These are phyloP conservation scores for Hymenopus coronatus DNA, from an alignment of 2,888 invertebrate species.

Conservation along the genomic window DNA sequence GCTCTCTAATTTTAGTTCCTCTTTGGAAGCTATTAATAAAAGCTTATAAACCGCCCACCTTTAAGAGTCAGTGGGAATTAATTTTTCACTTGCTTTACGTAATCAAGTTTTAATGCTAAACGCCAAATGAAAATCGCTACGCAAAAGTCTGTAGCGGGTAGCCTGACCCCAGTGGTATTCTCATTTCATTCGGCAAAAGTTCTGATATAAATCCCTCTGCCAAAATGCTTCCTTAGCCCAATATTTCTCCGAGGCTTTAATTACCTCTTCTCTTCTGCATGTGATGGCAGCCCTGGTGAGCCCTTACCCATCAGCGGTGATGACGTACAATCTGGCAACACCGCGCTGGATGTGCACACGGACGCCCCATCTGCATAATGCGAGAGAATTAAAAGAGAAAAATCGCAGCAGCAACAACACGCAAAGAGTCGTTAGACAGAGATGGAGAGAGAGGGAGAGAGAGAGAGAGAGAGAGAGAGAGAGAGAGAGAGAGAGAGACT, in stretches of 20 bases:
- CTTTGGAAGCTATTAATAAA: not conserved
- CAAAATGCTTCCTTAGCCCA: not conserved
- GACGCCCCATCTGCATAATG: constrained; percentile 25
- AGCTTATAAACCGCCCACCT: not conserved
- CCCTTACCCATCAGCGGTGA: constrained; percentile 23
- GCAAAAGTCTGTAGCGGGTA: not conserved
- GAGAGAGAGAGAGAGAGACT: not conserved
- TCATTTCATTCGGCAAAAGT: not conserved
- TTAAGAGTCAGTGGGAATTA: not conserved
- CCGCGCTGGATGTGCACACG: not conserved
- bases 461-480: not conserved
- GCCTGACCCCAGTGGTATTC: not conserved
- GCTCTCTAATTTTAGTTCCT: too few relatives aligned
- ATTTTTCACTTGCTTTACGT: not conserved
- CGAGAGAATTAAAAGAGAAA: constrained; percentile 28
- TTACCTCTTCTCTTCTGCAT: not conserved
- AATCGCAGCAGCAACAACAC: constrained; percentile 11
- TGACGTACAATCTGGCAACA: constrained; percentile 28
- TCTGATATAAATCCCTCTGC: not conserved
- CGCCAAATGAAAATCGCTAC: not conserved
- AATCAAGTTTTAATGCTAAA: not conserved
- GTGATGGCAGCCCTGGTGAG: not conserved
- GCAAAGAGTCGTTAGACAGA: not conserved
- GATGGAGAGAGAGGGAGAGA: not conserved
- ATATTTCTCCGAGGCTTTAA: constrained; percentile 1